Percentiles rank a stretch among this genome's conserved stretches.
Conservation (phyloP, 2,888 invertebrate species). For the Eurytoma californica region DNA sequence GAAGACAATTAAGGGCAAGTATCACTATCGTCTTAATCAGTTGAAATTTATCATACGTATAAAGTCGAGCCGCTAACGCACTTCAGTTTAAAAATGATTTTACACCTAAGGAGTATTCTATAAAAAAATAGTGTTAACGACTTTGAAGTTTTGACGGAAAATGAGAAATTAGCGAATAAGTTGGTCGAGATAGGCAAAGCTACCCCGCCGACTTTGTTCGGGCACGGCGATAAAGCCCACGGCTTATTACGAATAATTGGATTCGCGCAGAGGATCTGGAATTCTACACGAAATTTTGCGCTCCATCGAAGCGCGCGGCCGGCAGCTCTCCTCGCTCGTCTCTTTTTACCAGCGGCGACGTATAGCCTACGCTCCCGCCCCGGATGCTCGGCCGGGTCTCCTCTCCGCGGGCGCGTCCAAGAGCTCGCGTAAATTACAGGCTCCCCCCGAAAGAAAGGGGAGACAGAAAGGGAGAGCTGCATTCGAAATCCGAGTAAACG, state of each 20-base stretch:
- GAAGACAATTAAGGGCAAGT: too few relatives aligned
- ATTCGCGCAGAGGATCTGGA: constrained; percentile 17
- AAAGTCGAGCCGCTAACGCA: too few relatives aligned
- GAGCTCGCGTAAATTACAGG: constrained; percentile 40
- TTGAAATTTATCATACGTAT: too few relatives aligned
- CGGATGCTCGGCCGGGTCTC: background rate
- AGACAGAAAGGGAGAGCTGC: background rate
- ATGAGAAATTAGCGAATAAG: too few relatives aligned
- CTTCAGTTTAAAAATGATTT: too few relatives aligned
- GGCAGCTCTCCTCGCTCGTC: too few relatives aligned
- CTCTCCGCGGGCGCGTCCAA: background rate
- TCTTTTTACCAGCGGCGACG: background rate
- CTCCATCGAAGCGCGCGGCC: background rate
- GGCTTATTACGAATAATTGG: constrained; percentile 46
- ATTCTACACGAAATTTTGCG: constrained; percentile 6
- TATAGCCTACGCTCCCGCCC: background rate
- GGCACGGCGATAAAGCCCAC: constrained; percentile 6
- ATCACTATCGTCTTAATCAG: too few relatives aligned
- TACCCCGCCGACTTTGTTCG: too few relatives aligned
- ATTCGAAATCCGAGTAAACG: constrained; percentile 39
- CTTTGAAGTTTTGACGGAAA: too few relatives aligned
- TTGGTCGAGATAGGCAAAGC: background rate
- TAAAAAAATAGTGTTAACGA: too few relatives aligned
- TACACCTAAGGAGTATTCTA: too few relatives aligned
- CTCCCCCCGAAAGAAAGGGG: background rate